Percentiles rank a stretch among this genome's conserved stretches.
Evolutionary conservation across 1,140 invertebrate genomes (phyloP).

Genomic region (Phenacoccus solenopsis): DNA sequence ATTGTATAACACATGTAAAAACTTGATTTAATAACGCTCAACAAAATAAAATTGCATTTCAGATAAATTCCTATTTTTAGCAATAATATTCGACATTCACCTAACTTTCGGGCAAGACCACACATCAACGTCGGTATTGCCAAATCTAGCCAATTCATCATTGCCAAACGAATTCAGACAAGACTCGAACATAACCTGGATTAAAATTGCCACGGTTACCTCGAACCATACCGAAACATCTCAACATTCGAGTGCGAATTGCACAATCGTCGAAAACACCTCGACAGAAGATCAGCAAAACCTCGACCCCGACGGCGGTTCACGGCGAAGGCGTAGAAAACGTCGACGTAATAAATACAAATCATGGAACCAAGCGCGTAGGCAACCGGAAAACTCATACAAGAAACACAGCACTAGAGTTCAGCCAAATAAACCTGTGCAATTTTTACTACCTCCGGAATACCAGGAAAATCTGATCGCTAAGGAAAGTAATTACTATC

Average conservation of each 20-base stretch:
- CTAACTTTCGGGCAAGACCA: not conserved
- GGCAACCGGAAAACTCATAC: not conserved
- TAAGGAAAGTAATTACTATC: not conserved
- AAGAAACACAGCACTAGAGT: constrained; percentile 19
- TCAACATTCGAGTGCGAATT: not conserved
- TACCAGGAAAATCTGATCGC: not conserved
- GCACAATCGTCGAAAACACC: not conserved
- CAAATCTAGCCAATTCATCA: not conserved
- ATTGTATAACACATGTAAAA: too few relatives aligned
- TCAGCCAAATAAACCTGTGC: not conserved
- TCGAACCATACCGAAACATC: not conserved
- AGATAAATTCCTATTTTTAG: too few relatives aligned
- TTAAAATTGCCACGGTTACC: not conserved
- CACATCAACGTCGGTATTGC: not conserved
- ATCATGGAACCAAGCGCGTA: not conserved
- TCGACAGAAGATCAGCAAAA: not conserved
- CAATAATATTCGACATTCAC: not conserved
- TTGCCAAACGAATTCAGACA: not conserved
- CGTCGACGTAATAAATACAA: not conserved
- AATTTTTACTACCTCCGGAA: not conserved
- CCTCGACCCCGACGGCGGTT: not conserved
- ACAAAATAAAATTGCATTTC: too few relatives aligned
- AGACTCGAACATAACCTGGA: not conserved
- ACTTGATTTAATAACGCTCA: too few relatives aligned
- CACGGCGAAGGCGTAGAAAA: not conserved